Percentiles rank a stretch among this genome's conserved stretches.
phyloP scores from a whole-genome alignment of 2,888 invertebrate species.

The Hemicrepidius hirtus region DNA sequence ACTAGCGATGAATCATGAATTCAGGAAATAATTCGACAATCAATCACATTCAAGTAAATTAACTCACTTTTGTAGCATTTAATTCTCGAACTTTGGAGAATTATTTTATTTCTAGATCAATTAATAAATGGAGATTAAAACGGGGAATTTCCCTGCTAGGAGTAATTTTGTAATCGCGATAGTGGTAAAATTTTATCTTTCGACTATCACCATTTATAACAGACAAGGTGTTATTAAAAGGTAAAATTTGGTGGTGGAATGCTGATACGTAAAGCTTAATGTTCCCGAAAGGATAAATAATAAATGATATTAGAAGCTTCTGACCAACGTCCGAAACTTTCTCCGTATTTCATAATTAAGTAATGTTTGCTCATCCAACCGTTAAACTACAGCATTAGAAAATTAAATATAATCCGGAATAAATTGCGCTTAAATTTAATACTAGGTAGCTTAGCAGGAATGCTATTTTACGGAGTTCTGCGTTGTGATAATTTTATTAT shows the following conservation, averaged over 20 bases:
- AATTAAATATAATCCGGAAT: constrained; percentile 29
- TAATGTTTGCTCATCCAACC: constrained; percentile 27
- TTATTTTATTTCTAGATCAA: too few species aligned
- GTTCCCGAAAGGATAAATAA: constrained; percentile 21
- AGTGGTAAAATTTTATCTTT: too few species aligned
- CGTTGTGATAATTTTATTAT: constrained; percentile 16
- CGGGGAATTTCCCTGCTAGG: too few species aligned
- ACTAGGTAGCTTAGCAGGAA: not conserved
- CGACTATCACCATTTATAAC: not conserved
- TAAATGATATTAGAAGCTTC: constrained; percentile 20
- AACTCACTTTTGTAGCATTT: too few species aligned
- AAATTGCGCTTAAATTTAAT: constrained; percentile 31
- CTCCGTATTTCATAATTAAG: constrained; percentile 37
- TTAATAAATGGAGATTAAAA: too few species aligned
- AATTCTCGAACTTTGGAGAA: too few species aligned
- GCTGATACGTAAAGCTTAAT: not conserved
- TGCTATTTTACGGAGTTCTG: constrained; percentile 9
- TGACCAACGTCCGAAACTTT: constrained; percentile 39
- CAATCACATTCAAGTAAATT: too few species aligned
- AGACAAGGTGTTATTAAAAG: not conserved
- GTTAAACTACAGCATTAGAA: constrained; percentile 24
- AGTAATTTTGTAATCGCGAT: too few species aligned
- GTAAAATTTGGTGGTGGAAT: not conserved
- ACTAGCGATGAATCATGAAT: too few species aligned
- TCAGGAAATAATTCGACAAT: too few species aligned